Evolutionary conservation across 2,797 vertebrate genomes (phyloP), one percentile per base, ranked within the genome.

Genomic region (Limosa lapponica): DNA sequence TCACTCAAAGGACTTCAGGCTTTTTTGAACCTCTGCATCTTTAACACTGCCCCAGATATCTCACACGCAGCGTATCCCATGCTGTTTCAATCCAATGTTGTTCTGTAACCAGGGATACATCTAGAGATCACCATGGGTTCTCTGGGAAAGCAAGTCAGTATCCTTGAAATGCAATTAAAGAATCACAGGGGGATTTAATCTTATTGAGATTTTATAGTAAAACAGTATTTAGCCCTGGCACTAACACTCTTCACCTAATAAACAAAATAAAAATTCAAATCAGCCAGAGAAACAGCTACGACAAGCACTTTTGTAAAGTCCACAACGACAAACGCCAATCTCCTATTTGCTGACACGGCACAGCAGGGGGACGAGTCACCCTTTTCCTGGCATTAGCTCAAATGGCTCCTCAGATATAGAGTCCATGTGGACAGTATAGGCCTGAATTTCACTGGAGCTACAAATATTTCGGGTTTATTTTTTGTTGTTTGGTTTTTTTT

Each of bases 201-300:
- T 77, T 30, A 67, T 7, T 49, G 93, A 95, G 83, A 92, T 79
- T 81, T 94, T 81, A 70, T 32, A 88, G 88, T 82, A 88, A 94
- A 96, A 87, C 32, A 79, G 49, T 82, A 89, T 94, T 94, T 93
- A 86, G 80, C 30, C 61, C 89, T 95, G 95, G 95, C 89, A 90
- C 78, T 79, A 81, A 84, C 18, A 46, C 59, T 80, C 51, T 49
- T 71, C 89, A 96, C 46, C 66, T 96, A 97, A 93, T 93, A 87
- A 92, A 95, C 52, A 95, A 94, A 96, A 96, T 92, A 94, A 97
- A 97, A 96, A 96, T 96, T 95, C 96, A 93, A 85, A 97, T 93
- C 77, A 95, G 95, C 75, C 85, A 89, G 78, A 91, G 86, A 93
- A 96, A 96, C 61, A 93, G 90, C 54, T 72, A 69, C 22, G 48